Evolutionary conservation across 2,113 vertebrate species (phyloP).

Genomic region (Chelonoidis abingdonii): DNA sequence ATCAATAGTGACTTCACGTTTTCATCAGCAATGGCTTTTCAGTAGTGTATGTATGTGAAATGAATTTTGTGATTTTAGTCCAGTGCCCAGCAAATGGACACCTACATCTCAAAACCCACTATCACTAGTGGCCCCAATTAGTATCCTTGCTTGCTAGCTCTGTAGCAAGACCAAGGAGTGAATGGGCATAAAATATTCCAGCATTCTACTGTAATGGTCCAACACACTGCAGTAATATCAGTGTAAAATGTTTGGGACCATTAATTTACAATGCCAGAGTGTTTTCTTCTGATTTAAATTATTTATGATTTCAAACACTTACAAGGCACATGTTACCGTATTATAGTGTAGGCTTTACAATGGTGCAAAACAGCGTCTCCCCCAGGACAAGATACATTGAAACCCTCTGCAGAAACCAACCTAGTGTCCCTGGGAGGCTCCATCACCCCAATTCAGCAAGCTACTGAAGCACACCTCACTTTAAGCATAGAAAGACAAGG

Average conservation of each 20-base stretch:
- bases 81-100: neutral
- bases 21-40: conserved; percentile 58
- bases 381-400: neutral
- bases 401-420: neutral
- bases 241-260: neutral
- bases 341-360: neutral
- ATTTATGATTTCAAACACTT: neutral
- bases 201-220: neutral
- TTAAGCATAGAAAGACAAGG: neutral
- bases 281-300: neutral
- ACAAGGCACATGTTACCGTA: neutral
- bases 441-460: neutral
- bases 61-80: conserved; percentile 59
- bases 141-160: conserved; percentile 29
- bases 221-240: neutral
- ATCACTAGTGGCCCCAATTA: neutral
- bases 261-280: neutral
- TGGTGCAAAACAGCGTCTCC: neutral
- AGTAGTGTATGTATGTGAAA: conserved; percentile 50
- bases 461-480: neutral
- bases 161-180: conserved; percentile 33
- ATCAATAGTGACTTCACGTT: conserved; percentile 57
- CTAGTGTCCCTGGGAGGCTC: neutral
- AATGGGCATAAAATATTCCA: conserved; percentile 40
- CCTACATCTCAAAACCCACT: conserved; percentile 50